A percentile compares a stretch with the other conserved stretches of the same genome.
phyloP scores from a whole-genome alignment of 1,140 invertebrate species.

The Homarus americanus region DNA sequence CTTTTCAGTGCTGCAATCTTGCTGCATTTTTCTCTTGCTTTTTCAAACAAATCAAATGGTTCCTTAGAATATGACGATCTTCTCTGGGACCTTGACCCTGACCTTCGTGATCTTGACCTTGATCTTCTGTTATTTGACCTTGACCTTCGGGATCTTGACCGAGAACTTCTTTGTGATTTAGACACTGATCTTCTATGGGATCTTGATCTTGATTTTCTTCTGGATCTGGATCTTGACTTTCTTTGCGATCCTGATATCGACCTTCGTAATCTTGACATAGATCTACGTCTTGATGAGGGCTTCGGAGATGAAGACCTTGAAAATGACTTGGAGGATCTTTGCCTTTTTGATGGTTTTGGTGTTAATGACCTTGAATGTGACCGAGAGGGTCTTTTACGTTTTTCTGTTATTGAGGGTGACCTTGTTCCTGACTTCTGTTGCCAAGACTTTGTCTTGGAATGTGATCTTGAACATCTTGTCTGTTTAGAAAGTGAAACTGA shows the following conservation, averaged over 20 bases:
- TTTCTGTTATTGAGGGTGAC: background rate
- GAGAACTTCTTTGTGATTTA: constrained; percentile 9
- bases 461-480: background rate
- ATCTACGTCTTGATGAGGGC: background rate
- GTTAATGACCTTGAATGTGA: constrained; percentile 9
- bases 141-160: constrained; percentile 46
- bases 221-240: background rate
- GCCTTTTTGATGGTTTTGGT: background rate
- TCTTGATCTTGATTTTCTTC: constrained; percentile 19
- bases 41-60: constrained; percentile 18
- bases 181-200: constrained; percentile 23
- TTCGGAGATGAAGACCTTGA: constrained; percentile 26
- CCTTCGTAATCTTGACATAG: background rate
- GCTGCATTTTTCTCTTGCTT: background rate
- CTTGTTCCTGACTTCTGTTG: background rate
- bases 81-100: background rate
- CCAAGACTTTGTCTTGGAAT: background rate
- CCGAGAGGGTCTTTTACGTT: background rate
- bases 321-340: background rate
- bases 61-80: constrained; percentile 22
- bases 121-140: constrained; percentile 8
- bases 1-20: constrained; percentile 18
- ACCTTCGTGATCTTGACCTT: background rate
- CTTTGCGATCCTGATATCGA: constrained; percentile 15
- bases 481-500: background rate